Percentiles rank a stretch among this genome's conserved stretches.
phyloP scores from a whole-genome alignment of 2,113 vertebrate species.

The Aptenodytes forsteri region DNA sequence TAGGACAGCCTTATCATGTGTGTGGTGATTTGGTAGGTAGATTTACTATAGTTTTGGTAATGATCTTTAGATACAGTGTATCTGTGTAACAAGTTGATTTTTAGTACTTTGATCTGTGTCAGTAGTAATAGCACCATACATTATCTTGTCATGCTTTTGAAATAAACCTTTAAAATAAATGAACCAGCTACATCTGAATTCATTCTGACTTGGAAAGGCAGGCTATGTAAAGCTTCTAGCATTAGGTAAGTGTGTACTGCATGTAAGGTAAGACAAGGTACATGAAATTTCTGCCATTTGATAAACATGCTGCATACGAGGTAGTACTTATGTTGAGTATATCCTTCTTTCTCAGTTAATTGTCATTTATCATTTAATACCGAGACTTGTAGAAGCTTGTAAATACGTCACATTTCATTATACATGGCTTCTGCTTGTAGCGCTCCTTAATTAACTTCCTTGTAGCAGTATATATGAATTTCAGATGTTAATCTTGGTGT shows the following conservation, averaged over 20 bases:
- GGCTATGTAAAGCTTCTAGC: neutral
- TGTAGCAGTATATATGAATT: neutral
- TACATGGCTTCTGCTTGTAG: constrained; percentile 29
- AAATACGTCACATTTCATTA: constrained; percentile 11
- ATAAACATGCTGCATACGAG: neutral
- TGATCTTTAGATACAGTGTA: neutral
- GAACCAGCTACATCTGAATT: neutral
- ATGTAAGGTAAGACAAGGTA: neutral
- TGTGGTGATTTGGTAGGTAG: neutral
- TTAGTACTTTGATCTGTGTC: neutral
- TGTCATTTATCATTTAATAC: neutral
- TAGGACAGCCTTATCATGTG: neutral
- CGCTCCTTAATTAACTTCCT: neutral
- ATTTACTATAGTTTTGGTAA: neutral
- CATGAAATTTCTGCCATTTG: neutral
- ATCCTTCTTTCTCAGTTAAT: neutral
- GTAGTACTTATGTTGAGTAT: neutral
- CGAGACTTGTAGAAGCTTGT: neutral
- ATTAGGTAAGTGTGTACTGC: neutral
- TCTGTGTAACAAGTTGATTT: neutral
- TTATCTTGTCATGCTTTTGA: neutral
- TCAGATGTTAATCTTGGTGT: constrained; percentile 6
- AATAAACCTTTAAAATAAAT: neutral
- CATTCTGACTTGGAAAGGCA: constrained; percentile 4
- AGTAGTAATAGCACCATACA: neutral